These are phyloP conservation scores for Eidolon dupreanum DNA, from an alignment of 2,797 vertebrate genomes.

Conservation along the genomic window DNA sequence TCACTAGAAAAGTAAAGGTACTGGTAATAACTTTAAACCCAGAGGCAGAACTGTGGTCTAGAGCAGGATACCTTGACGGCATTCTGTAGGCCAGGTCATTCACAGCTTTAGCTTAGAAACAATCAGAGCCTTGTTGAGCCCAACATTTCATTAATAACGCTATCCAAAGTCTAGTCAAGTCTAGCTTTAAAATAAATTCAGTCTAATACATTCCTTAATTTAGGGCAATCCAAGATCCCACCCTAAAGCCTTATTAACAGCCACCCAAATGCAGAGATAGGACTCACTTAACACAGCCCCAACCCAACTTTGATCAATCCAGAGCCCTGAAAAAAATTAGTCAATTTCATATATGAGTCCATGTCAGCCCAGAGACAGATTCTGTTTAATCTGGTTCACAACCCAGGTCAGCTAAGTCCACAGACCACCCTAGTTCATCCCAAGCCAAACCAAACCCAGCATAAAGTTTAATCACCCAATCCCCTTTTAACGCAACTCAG, in stretches of 20 bases:
- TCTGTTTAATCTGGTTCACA: neutral
- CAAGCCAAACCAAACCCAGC: neutral
- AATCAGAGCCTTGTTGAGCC: neutral
- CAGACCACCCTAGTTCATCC: neutral
- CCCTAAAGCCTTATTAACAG: neutral
- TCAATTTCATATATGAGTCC: neutral
- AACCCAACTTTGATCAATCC: neutral
- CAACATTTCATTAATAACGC: neutral
- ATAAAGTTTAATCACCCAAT: neutral
- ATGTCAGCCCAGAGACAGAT: neutral
- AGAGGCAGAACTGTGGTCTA: neutral
- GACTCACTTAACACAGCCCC: neutral
- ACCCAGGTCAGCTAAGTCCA: neutral
- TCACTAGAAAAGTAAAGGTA: neutral
- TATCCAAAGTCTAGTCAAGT: neutral
- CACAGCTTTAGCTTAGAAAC: neutral
- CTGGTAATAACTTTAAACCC: neutral
- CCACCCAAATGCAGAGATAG: neutral
- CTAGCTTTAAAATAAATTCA: slow-evolving; percentile 18
- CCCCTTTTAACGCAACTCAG: neutral
- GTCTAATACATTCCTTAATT: neutral
- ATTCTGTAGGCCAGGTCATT: neutral
- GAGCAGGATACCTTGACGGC: neutral
- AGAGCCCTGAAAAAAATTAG: neutral
- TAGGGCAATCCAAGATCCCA: neutral